These are phyloP conservation scores for Denticeps clupeoides DNA, from an alignment of 2,797 vertebrate species.

Conservation along the genomic window DNA sequence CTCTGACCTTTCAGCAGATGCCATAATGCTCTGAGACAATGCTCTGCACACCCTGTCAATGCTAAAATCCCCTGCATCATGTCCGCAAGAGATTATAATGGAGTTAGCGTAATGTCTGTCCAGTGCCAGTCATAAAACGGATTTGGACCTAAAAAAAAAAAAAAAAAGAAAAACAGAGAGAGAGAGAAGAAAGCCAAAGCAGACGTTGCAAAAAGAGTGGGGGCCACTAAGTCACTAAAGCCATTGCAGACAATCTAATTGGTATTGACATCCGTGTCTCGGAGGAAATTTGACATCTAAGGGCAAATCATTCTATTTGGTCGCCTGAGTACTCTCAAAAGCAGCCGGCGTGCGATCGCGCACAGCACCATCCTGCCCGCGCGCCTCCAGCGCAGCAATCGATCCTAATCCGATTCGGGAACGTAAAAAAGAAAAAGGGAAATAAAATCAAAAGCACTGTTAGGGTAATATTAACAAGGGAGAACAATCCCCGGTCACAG, in stretches of 20 bases:
- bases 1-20: conserved; percentile 65
- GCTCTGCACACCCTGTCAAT: conserved; percentile 36
- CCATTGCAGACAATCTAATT: conserved; percentile 70
- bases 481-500: conserved; percentile 46
- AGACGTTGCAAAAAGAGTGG: conserved; percentile 18
- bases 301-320: conserved; percentile 78
- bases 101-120: conserved; percentile 65
- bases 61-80: neutral
- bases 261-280: conserved; percentile 75
- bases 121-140: conserved; percentile 64
- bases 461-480: conserved; percentile 65
- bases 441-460: conserved; percentile 72
- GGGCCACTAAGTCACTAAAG: conserved; percentile 50
- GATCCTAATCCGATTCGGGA: conserved; percentile 65
- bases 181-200: conserved; percentile 1
- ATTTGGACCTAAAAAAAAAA: conserved; percentile 59
- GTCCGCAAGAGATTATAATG: conserved; percentile 53
- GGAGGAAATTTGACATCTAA: conserved; percentile 75
- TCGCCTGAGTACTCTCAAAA: conserved; percentile 66
- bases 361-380: conserved; percentile 49
- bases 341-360: conserved; percentile 48
- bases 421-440: conserved; percentile 56
- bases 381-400: conserved; percentile 54
- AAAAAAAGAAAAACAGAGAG: conserved; percentile 4
- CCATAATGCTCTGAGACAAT: conserved; percentile 55